Conservation (phyloP, 23 tunicate species). For the Styela clava region DNA sequence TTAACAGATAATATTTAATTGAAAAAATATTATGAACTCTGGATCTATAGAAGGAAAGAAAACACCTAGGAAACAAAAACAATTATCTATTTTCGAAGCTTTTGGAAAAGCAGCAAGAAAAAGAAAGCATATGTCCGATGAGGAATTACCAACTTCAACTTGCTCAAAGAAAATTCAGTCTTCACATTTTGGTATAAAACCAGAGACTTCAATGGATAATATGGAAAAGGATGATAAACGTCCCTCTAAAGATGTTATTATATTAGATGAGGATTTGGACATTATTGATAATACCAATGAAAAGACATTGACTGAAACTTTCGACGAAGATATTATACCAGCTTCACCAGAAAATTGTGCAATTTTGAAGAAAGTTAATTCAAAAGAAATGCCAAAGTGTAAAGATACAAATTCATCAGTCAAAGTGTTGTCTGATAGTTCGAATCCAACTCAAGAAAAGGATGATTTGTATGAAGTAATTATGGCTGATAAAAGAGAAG, state of each 20-base stretch:
- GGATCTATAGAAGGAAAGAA: not conserved
- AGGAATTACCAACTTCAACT: not conserved
- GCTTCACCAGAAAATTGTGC: not conserved
- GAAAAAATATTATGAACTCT: not conserved
- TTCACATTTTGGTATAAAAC: no score
- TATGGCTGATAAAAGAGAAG: slow-evolving; percentile 19
- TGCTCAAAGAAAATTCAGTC: not conserved
- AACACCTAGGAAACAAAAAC: not conserved
- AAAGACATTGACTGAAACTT: not conserved
- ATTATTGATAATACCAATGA: not conserved
- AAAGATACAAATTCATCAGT: not conserved
- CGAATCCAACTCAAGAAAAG: not conserved
- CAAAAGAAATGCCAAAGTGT: not conserved
- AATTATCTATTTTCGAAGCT: not conserved
- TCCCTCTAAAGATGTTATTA: not conserved
- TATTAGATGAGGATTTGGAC: not conserved
- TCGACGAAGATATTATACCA: not conserved
- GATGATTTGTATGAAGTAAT: slow-evolving; percentile 15
- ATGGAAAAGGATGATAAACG: not conserved
- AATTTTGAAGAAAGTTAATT: not conserved
- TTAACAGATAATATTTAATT: no score
- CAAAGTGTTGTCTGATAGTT: not conserved
- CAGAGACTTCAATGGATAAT: not conserved
- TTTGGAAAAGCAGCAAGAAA: not conserved
- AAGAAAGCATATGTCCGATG: not conserved